These are phyloP conservation scores for Sorex maritimensis DNA, from an alignment of 2,797 vertebrate genomes.

Conservation along the genomic window DNA sequence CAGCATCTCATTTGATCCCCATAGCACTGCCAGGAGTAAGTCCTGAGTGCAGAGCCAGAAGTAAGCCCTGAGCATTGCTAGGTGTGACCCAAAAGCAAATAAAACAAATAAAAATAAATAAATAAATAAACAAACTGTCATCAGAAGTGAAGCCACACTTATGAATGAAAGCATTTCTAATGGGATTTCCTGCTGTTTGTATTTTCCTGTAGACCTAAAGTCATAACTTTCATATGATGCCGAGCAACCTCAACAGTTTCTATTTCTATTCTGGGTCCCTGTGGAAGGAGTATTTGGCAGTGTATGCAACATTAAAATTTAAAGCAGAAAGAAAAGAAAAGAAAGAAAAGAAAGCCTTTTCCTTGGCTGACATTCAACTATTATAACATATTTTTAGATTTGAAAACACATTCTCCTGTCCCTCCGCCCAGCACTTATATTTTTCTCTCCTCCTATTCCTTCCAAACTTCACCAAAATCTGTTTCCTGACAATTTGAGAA, in stretches of 20 bases:
- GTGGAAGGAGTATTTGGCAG: conserved; percentile 55
- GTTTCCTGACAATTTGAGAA: conserved; percentile 86
- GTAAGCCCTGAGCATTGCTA: no score
- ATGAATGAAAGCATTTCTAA: conserved; percentile 72
- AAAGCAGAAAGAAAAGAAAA: background rate
- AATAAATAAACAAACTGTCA: background rate
- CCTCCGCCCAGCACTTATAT: conserved; percentile 19
- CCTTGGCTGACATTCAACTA: conserved; percentile 44
- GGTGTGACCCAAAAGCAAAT: no score
- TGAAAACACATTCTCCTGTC: conserved; percentile 66
- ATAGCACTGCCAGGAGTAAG: no score
- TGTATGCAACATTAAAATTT: background rate
- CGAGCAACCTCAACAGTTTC: conserved; percentile 57
- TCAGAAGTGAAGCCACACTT: background rate
- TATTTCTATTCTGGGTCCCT: conserved; percentile 70
- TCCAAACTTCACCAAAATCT: conserved; percentile 68
- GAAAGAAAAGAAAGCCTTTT: conserved; percentile 50
- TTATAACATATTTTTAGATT: conserved; percentile 72
- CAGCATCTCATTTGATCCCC: no score
- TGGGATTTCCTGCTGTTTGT: conserved; percentile 50
- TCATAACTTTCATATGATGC: conserved; percentile 67
- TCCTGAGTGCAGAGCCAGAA: no score
- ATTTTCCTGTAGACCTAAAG: conserved; percentile 69
- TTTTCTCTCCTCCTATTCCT: conserved; percentile 71
- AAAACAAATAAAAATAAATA: no score